phyloP scores from a whole-genome alignment of 2,888 invertebrate genomes.

The Endomychus coccineus region DNA sequence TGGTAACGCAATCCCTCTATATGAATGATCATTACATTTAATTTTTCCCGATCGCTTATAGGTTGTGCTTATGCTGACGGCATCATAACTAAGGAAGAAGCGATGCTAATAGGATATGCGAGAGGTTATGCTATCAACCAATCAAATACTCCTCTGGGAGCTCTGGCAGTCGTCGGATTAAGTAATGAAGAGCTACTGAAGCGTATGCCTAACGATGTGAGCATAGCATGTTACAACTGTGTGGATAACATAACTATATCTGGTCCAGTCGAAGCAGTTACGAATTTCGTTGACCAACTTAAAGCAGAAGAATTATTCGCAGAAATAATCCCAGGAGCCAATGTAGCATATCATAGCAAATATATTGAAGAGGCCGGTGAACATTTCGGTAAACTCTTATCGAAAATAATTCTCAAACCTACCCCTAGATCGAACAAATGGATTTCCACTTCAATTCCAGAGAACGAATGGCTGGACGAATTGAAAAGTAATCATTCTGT shows the following conservation, averaged over 20 bases:
- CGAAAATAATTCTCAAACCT: constrained; percentile 56
- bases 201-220: constrained; percentile 66
- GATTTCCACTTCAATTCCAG: constrained; percentile 69
- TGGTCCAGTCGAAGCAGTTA: constrained; percentile 67
- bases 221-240: constrained; percentile 83
- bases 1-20: constrained; percentile 1
- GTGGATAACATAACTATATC: constrained; percentile 84
- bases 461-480: constrained; percentile 56
- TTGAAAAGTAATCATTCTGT: constrained; percentile 66
- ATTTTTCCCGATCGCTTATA: constrained; percentile 12
- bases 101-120: constrained; percentile 53
- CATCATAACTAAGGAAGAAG: constrained; percentile 53
- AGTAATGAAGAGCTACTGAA: constrained; percentile 35
- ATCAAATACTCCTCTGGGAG: constrained; percentile 49
- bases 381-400: constrained; percentile 54
- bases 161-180: constrained; percentile 66
- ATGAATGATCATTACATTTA: constrained; percentile 49
- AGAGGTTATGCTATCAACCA: constrained; percentile 48
- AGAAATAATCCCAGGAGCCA: constrained; percentile 68
- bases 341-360: constrained; percentile 77
- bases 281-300: constrained; percentile 57
- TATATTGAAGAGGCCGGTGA: constrained; percentile 62
- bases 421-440: constrained; percentile 66
- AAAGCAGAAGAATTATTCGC: constrained; percentile 65
- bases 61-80: constrained; percentile 60